phyloP scores from a whole-genome alignment of 2,113 vertebrate genomes.

The Pterocles orientalis region DNA sequence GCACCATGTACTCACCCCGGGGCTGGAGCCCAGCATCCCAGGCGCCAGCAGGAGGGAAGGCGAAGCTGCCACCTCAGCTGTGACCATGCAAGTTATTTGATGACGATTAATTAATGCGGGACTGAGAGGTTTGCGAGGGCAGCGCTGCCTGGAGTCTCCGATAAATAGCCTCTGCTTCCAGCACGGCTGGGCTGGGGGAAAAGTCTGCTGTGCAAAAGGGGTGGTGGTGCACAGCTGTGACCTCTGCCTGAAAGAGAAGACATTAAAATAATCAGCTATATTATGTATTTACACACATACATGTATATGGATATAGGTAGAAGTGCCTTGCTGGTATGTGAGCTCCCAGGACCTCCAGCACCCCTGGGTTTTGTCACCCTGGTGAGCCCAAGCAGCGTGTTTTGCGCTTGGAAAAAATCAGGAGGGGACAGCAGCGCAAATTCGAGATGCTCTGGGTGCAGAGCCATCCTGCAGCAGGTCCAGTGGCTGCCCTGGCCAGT shows the following conservation, averaged over 20 bases:
- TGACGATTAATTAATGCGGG: conserved; percentile 43
- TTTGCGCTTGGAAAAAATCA: background rate
- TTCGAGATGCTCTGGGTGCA: fast-evolving
- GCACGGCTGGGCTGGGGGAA: background rate
- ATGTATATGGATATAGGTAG: fast-evolving
- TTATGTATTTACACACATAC: fast-evolving
- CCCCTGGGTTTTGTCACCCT: fast-evolving
- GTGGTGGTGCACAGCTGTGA: background rate
- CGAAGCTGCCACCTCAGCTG: background rate
- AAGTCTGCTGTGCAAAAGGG: background rate
- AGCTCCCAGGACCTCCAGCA: background rate
- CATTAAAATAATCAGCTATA: fast-evolving
- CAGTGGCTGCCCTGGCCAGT: background rate
- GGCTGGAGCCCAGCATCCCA: fast-evolving
- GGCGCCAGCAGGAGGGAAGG: background rate
- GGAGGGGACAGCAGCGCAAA: background rate
- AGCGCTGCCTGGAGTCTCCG: background rate
- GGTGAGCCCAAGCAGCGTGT: background rate
- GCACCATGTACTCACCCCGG: too few relatives aligned
- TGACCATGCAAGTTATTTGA: background rate
- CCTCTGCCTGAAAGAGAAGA: background rate
- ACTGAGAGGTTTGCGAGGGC: conserved; percentile 28
- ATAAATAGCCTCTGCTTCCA: fast-evolving
- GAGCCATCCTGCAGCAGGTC: background rate
- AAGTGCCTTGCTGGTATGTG: background rate